Percentiles rank a stretch among this genome's conserved stretches.
These are phyloP conservation scores for Lycaena phlaeas DNA, from an alignment of 2,888 invertebrate species.

Conservation along the genomic window DNA sequence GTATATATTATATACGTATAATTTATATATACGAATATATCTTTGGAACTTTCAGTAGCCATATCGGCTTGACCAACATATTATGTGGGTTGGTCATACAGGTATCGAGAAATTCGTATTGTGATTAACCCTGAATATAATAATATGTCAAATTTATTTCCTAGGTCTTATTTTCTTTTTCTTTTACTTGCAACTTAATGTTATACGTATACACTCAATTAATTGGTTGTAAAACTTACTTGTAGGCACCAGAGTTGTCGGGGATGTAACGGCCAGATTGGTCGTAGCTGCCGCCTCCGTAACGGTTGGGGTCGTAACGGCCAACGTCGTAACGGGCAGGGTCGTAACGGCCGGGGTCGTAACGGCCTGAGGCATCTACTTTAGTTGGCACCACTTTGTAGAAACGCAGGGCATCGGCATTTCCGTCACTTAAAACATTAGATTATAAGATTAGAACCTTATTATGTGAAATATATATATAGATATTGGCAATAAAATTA, in stretches of 20 bases:
- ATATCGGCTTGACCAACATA: no score
- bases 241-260: constrained; percentile 43
- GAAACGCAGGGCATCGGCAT: background rate
- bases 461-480: background rate
- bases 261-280: constrained; percentile 28
- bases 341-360: constrained; percentile 20
- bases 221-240: constrained; percentile 40
- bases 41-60: no score
- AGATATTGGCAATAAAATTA: no score
- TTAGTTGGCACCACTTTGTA: background rate
- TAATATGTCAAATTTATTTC: no score
- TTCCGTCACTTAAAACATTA: background rate
- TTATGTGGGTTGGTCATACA: no score
- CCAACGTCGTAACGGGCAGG: constrained; percentile 25
- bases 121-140: no score
- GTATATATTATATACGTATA: no score
- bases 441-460: background rate
- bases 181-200: no score
- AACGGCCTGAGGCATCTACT: constrained; percentile 25
- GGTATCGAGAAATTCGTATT: no score
- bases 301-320: constrained; percentile 24
- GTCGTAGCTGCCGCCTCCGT: constrained; percentile 23
- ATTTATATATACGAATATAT: no score
- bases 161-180: no score
- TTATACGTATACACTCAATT: no score